phyloP scores from a whole-genome alignment of 2,888 invertebrate species.

The Drosophila paucipuncta region DNA sequence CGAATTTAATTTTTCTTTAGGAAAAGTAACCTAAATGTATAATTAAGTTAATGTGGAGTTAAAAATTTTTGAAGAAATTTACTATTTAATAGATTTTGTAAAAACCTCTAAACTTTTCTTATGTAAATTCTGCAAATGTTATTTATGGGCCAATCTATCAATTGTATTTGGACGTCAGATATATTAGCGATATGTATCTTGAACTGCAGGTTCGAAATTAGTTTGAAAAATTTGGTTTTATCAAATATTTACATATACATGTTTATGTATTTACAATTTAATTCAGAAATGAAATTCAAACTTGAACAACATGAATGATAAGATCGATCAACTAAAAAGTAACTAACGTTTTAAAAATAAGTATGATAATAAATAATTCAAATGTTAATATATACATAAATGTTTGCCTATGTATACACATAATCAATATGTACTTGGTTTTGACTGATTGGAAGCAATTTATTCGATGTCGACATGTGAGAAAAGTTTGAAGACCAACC shows the following conservation, averaged over 20 bases:
- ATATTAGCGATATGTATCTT: conserved; percentile 20
- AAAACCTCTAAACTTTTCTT: conserved; percentile 33
- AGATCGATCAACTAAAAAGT: conserved; percentile 27
- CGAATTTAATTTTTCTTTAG: conserved; percentile 74
- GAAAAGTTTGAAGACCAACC: conserved; percentile 39
- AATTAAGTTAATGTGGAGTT: conserved; percentile 44
- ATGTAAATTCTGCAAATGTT: conserved; percentile 55
- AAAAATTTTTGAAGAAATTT: conserved; percentile 71
- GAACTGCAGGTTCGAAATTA: conserved; percentile 24
- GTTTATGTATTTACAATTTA: conserved; percentile 5
- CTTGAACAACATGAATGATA: not conserved
- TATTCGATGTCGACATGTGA: conserved; percentile 34
- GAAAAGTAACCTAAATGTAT: conserved; percentile 49
- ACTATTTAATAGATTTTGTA: conserved; percentile 73
- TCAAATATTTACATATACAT: not conserved
- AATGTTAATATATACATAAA: conserved; percentile 30
- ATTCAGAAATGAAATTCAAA: conserved; percentile 4
- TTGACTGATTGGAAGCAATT: conserved; percentile 68
- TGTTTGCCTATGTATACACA: conserved; percentile 23
- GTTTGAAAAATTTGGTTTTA: conserved; percentile 15
- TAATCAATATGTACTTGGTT: conserved; percentile 43
- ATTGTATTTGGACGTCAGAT: conserved; percentile 27
- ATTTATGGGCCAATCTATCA: conserved; percentile 36
- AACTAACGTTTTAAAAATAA: conserved; percentile 40
- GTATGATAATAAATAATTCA: conserved; percentile 44